phyloP scores from a whole-genome alignment of 2,797 vertebrate genomes.

The Melanotaenia nigrans region DNA sequence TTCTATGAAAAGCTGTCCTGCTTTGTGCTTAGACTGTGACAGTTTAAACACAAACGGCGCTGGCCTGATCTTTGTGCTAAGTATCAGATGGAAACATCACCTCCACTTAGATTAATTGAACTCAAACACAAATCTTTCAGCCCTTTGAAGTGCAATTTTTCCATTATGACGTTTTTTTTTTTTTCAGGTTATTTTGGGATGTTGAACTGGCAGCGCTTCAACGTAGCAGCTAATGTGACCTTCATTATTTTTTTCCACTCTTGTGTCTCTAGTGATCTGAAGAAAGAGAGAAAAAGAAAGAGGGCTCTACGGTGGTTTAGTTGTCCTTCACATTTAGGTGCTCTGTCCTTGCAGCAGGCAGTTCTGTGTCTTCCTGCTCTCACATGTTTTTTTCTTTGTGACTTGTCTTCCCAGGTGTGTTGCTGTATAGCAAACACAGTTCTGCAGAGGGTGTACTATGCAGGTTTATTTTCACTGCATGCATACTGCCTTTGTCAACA shows the following conservation, averaged over 20 bases:
- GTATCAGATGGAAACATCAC: constrained; percentile 33
- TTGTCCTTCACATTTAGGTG: constrained; percentile 70
- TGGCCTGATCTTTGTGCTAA: constrained; percentile 21
- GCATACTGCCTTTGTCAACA: constrained; percentile 63
- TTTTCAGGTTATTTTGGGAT: constrained; percentile 7
- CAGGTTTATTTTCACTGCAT: constrained; percentile 53
- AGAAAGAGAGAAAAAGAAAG: constrained; percentile 37
- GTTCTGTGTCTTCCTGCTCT: constrained; percentile 52
- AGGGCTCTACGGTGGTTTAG: constrained; percentile 47
- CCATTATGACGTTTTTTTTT: constrained; percentile 9
- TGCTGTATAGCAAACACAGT: constrained; percentile 33
- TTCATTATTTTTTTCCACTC: constrained; percentile 51
- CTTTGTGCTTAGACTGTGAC: constrained; percentile 23
- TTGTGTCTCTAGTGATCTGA: constrained; percentile 55
- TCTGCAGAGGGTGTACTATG: constrained; percentile 44
- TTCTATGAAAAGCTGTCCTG: constrained; percentile 21
- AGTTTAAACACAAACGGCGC: background rate
- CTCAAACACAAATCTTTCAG: constrained; percentile 13
- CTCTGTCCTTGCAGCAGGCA: constrained; percentile 68
- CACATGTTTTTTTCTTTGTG: constrained; percentile 25
- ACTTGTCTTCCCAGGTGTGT: constrained; percentile 33
- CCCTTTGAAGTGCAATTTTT: constrained; percentile 32
- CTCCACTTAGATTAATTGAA: constrained; percentile 24
- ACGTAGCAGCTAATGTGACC: constrained; percentile 53
- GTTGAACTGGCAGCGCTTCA: constrained; percentile 47